Base-by-base conservation (phyloP, 2,113 vertebrate genomes). In the Nibea coibor region DNA sequence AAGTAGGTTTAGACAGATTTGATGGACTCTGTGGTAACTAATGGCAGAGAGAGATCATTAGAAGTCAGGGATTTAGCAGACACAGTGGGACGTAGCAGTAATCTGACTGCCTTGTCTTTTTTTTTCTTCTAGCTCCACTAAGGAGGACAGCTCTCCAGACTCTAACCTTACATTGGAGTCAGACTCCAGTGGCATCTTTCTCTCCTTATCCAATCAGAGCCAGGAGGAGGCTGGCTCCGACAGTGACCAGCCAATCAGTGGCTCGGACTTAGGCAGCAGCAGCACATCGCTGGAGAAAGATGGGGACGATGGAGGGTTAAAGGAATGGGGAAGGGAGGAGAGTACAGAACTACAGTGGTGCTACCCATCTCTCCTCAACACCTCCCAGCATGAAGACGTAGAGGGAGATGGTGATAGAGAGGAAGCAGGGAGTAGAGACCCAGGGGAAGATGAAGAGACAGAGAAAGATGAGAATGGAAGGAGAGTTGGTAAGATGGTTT, bases 151-250 rank as follows among this genome's bases (percentile, higher is more conserved):
- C 84, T 95, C 95, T 65, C 95, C 94, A 78, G 93, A 94, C 87
- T 95, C 95, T n/a, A 94, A 94, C 78, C 72, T 93, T 10, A 94
- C 93, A 0, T 63, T 94, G 58, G 94, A 94, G 67, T 95, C 93
- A 0, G 94, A 96, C 69, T 95, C 95, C 63, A 95, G 94, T 26
- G 94, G 94, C n/a, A 75, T 95, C 71, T 94, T 94, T 72, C 92
- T 94, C 78, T 94, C 93, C 42, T 86, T 93, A 74, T 94, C 94
- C 71, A 94, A 93, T 82, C 92, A 91, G 74, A 95, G 94, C 85
- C 93, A 91, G 72, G 94, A 95, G 26, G 94, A 95, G 50, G 72
- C 82, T 0, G 89, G 90, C 43, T 94, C 91, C 2, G 92, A 94
- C 86, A 92, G 91, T 3, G 93, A 94, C 81, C 91, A 92, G 72